Percentiles rank a stretch among this genome's conserved stretches.
These are phyloP conservation scores for Dipodomys spectabilis DNA, from an alignment of 2,113 vertebrate species.

Conservation along the genomic window DNA sequence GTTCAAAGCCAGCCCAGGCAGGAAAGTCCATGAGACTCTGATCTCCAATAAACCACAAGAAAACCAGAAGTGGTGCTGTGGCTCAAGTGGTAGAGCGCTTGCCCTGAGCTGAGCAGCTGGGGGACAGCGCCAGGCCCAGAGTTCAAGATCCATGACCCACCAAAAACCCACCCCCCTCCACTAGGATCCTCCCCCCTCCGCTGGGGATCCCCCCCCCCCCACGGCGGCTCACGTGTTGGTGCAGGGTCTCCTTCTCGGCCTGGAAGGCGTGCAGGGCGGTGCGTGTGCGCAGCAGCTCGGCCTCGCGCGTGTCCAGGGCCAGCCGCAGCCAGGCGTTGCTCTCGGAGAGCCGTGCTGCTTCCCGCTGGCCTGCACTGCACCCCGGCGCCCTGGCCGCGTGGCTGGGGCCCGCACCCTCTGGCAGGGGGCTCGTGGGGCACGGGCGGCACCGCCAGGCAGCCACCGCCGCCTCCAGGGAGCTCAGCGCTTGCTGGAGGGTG, in stretches of 20 bases:
- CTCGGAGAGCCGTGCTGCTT: constrained; percentile 75
- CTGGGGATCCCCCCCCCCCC: too few species aligned
- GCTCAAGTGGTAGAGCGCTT: too few species aligned
- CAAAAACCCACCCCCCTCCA: accelerated
- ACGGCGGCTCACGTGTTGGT: constrained; percentile 80
- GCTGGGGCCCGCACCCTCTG: neutral
- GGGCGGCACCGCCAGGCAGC: constrained; percentile 84
- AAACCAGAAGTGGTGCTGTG: too few species aligned
- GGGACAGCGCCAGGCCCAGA: too few species aligned
- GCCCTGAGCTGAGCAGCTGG: too few species aligned
- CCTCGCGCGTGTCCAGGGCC: constrained; percentile 80
- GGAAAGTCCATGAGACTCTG: too few species aligned
- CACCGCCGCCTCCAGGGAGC: constrained; percentile 90
- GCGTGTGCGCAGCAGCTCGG: constrained; percentile 82
- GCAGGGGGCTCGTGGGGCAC: neutral
- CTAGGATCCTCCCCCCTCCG: too few species aligned
- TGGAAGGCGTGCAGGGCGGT: constrained; percentile 77
- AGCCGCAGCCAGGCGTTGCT: constrained; percentile 83
- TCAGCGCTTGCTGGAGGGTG: constrained; percentile 88
- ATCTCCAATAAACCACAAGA: too few species aligned
- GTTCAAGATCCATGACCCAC: too few species aligned
- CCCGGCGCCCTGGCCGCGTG: constrained; percentile 31
- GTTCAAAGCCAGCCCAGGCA: too few species aligned
- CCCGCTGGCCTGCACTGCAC: constrained; percentile 65
- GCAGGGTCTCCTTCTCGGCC: constrained; percentile 88